A percentile compares a stretch with the other conserved stretches of the same genome.
Conservation (phyloP, 2,113 vertebrate species). For the Stomatorhinus ivindoensis region DNA sequence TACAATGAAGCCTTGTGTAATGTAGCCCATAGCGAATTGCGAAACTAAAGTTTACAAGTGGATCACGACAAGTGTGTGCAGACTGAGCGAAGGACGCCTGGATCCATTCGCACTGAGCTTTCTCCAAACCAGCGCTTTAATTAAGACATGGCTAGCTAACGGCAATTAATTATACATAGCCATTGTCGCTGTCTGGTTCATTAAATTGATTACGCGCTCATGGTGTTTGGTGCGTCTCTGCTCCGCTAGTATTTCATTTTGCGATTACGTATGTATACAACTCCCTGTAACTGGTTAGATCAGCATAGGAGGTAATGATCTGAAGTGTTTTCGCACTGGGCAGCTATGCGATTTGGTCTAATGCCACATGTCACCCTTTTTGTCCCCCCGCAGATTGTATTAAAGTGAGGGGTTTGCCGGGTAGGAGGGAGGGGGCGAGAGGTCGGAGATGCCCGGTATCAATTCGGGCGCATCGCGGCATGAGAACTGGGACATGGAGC, state of each 20-base stretch:
- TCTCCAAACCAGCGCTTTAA: background rate
- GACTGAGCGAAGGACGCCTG: background rate
- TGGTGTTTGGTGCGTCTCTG: background rate
- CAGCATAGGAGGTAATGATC: background rate
- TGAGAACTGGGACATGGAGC: conserved; percentile 77
- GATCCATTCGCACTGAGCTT: background rate
- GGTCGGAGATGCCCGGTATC: conserved; percentile 54
- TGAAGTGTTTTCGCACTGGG: background rate
- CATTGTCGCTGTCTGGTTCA: background rate
- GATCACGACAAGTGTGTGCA: background rate
- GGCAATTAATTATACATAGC: conserved; percentile 3
- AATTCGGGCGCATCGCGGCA: conserved; percentile 46
- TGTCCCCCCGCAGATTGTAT: conserved; percentile 41
- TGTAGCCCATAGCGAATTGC: conserved; percentile 38
- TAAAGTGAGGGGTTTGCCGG: conserved; percentile 40
- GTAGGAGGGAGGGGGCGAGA: background rate
- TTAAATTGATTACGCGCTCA: conserved; percentile 1
- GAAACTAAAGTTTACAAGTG: conserved; percentile 46
- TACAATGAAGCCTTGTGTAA: conserved; percentile 54
- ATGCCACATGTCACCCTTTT: conserved; percentile 9
- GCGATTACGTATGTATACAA: background rate
- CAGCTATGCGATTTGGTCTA: background rate
- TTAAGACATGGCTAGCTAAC: conserved; percentile 1
- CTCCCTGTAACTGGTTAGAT: background rate
- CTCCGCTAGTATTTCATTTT: background rate